Percentiles rank a stretch among this genome's conserved stretches.
Evolutionary conservation across 1,140 invertebrate species (phyloP).

Genomic region (Conopomorpha cramerella): DNA sequence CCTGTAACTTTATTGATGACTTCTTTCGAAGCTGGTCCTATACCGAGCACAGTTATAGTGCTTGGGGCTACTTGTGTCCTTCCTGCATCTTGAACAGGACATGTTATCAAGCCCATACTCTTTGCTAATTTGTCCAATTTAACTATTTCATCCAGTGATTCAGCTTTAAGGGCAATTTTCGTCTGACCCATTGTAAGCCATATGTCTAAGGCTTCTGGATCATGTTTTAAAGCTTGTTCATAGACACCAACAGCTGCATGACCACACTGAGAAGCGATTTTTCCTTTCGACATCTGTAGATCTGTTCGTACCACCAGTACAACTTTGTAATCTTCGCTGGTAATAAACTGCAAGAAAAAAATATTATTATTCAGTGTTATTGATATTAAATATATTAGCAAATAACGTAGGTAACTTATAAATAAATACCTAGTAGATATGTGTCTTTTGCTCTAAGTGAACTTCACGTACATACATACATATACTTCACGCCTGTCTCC

Average conservation of each 20-base stretch:
- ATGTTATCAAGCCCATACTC: constrained; percentile 69
- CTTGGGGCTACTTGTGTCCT: constrained; percentile 87
- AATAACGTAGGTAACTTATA: too few relatives aligned
- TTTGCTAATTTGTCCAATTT: constrained; percentile 71
- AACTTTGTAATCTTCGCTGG: constrained; percentile 71
- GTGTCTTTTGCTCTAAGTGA: too few relatives aligned
- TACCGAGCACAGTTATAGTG: constrained; percentile 84
- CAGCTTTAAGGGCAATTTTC: constrained; percentile 81
- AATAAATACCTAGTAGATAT: too few relatives aligned
- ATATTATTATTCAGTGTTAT: too few relatives aligned
- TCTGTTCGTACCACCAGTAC: constrained; percentile 88
- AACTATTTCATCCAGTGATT: constrained; percentile 70
- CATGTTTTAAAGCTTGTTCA: constrained; percentile 65
- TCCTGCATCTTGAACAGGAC: constrained; percentile 85
- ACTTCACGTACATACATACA: too few relatives aligned
- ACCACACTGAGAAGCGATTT: constrained; percentile 89
- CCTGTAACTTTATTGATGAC: constrained; percentile 84
- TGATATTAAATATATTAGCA: too few relatives aligned
- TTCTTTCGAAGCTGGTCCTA: constrained; percentile 81
- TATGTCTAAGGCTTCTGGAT: constrained; percentile 66
- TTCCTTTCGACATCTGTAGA: constrained; percentile 93
- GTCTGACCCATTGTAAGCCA: constrained; percentile 83
- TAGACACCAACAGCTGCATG: constrained; percentile 87
- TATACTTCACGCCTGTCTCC: too few relatives aligned
- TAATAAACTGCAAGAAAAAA: constrained; percentile 27